phyloP scores from a whole-genome alignment of 2,113 vertebrate genomes.

The Urocolius indicus region DNA sequence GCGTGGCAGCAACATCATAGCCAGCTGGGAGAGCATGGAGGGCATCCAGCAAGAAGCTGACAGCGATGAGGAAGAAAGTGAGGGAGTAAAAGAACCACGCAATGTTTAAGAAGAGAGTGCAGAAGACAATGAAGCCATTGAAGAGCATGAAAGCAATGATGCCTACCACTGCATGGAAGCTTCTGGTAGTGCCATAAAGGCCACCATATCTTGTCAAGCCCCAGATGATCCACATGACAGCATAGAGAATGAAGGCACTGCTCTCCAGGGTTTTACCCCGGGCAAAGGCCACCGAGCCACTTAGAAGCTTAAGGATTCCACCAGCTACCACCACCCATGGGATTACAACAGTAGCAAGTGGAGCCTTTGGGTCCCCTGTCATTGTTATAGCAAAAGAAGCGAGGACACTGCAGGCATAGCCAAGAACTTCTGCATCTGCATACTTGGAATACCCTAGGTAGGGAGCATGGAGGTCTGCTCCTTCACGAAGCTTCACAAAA shows the following conservation, averaged over 20 bases:
- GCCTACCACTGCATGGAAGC: slow-evolving; percentile 81
- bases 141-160: slow-evolving; percentile 86
- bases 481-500: slow-evolving; percentile 72
- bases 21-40: slow-evolving; percentile 77
- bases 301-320: slow-evolving; percentile 80
- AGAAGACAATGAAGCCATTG: slow-evolving; percentile 81
- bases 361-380: slow-evolving; percentile 62
- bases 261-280: slow-evolving; percentile 90
- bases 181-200: slow-evolving; percentile 76
- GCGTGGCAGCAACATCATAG: slow-evolving; percentile 83
- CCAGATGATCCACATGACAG: slow-evolving; percentile 89
- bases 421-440: slow-evolving; percentile 83
- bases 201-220: slow-evolving; percentile 82
- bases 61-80: slow-evolving; percentile 82
- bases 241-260: slow-evolving; percentile 85
- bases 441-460: slow-evolving; percentile 88
- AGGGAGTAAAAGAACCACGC: slow-evolving; percentile 85
- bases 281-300: slow-evolving; percentile 84
- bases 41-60: slow-evolving; percentile 88
- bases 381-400: slow-evolving; percentile 84
- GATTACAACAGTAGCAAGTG: slow-evolving; percentile 77
- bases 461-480: slow-evolving; percentile 76
- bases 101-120: slow-evolving; percentile 79
- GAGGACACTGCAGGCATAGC: slow-evolving; percentile 82
- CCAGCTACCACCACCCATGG: slow-evolving; percentile 88